Conservation (phyloP, 2,888 invertebrate genomes). For the Drosophila recens region DNA sequence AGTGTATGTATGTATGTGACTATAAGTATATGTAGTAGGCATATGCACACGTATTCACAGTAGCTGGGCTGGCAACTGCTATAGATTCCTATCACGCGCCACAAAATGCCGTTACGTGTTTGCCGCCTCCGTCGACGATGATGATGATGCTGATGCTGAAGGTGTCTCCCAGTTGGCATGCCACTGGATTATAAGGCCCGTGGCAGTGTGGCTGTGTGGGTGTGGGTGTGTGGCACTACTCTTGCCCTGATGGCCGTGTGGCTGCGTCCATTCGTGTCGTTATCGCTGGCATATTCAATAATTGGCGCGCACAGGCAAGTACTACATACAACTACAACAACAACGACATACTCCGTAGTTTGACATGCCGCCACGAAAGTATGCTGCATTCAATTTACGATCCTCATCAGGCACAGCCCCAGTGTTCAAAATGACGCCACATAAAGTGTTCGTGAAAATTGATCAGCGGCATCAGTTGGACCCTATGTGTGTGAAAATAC, state of each 20-base stretch:
- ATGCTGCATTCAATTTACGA: constrained; percentile 72
- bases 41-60: constrained; percentile 72
- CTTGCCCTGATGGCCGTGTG: constrained; percentile 6
- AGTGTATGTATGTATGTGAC: not conserved
- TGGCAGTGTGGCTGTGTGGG: constrained; percentile 11
- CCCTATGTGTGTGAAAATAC: constrained; percentile 2
- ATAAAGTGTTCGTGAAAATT: constrained; percentile 64
- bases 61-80: constrained; percentile 35
- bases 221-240: not conserved
- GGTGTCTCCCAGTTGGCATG: constrained; percentile 53
- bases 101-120: constrained; percentile 79
- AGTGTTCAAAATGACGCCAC: too few species aligned
- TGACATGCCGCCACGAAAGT: constrained; percentile 59
- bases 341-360: constrained; percentile 48
- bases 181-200: constrained; percentile 57
- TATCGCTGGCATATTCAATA: constrained; percentile 71
- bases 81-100: constrained; percentile 76
- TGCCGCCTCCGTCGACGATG: constrained; percentile 56
- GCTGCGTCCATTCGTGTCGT: constrained; percentile 48
- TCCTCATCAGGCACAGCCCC: constrained; percentile 46
- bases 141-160: constrained; percentile 16
- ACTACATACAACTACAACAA: constrained; percentile 29
- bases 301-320: constrained; percentile 53
- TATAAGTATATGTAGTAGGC: constrained; percentile 57
- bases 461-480: constrained; percentile 50